Conservation (phyloP, 2,797 vertebrate genomes). For the Karalla daura region DNA sequence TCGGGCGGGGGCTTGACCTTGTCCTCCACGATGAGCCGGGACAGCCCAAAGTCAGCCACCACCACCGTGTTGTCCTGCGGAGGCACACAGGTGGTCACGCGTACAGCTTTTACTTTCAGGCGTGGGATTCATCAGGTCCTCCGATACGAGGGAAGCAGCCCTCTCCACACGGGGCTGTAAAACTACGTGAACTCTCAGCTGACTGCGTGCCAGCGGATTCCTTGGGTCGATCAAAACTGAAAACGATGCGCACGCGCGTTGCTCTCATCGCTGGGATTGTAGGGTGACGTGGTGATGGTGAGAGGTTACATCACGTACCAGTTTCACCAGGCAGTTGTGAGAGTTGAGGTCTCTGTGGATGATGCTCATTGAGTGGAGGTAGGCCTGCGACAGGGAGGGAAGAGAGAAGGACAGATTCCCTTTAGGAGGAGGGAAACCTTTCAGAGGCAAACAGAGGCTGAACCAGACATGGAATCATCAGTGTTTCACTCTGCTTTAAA, state of each 20-base stretch:
- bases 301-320: conserved; percentile 82
- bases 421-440: background rate
- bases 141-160: too few relatives aligned
- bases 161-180: background rate
- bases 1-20: conserved; percentile 88
- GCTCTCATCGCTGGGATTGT: background rate
- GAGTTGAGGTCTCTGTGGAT: conserved; percentile 97
- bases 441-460: too few relatives aligned
- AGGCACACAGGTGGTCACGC: background rate
- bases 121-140: too few relatives aligned
- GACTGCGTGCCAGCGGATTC: background rate
- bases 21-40: conserved; percentile 91
- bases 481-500: too few relatives aligned
- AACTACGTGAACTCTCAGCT: background rate
- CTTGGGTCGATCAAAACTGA: background rate
- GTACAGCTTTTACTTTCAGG: background rate
- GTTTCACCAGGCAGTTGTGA: conserved; percentile 95
- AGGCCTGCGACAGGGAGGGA: conserved; percentile 81
- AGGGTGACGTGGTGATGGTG: too few relatives aligned
- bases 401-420: background rate
- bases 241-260: background rate
- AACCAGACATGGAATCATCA: too few relatives aligned
- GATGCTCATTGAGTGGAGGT: conserved; percentile 96
- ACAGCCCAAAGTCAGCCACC: conserved; percentile 94
- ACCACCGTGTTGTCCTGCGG: conserved; percentile 92